phyloP scores from a whole-genome alignment of 2,113 vertebrate species.

The Corythornis madagascariensis region DNA sequence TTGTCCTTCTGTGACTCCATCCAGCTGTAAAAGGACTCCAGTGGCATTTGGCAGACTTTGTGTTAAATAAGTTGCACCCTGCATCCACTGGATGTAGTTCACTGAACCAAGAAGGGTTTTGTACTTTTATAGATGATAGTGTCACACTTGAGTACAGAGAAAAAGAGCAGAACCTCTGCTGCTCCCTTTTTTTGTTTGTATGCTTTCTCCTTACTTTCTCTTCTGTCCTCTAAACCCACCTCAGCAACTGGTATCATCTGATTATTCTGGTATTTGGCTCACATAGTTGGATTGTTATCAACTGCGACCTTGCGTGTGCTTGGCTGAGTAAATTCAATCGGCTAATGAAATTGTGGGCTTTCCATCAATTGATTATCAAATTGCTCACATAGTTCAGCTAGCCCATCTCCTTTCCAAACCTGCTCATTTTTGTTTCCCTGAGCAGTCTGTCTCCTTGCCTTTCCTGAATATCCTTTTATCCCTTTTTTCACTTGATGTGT shows the following conservation, averaged over 20 bases:
- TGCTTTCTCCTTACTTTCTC: not conserved
- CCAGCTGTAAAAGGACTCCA: not conserved
- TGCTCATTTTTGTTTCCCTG: not conserved
- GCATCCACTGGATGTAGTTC: not conserved
- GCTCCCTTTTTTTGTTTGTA: not conserved
- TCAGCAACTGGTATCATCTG: slow-evolving; percentile 4
- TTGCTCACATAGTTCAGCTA: not conserved
- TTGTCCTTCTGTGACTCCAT: slow-evolving; percentile 13
- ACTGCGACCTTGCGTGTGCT: not conserved
- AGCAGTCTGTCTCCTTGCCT: not conserved
- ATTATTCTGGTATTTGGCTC: slow-evolving; percentile 43
- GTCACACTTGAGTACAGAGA: not conserved
- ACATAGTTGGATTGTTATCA: not conserved
- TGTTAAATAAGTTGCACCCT: not conserved
- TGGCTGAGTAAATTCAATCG: slow-evolving; percentile 45
- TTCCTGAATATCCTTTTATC: not conserved
- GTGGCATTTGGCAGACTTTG: slow-evolving; percentile 20
- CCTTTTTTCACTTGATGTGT: not conserved
- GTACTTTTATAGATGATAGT: not conserved
- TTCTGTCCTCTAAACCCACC: slow-evolving; percentile 29
- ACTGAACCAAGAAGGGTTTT: not conserved
- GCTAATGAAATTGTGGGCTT: slow-evolving; percentile 15
- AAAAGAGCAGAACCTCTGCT: not conserved
- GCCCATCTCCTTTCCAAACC: not conserved
- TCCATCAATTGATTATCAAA: not conserved